Evolutionary conservation across 2,797 vertebrate genomes (phyloP).

Genomic region (Artibeus jamaicensis): DNA sequence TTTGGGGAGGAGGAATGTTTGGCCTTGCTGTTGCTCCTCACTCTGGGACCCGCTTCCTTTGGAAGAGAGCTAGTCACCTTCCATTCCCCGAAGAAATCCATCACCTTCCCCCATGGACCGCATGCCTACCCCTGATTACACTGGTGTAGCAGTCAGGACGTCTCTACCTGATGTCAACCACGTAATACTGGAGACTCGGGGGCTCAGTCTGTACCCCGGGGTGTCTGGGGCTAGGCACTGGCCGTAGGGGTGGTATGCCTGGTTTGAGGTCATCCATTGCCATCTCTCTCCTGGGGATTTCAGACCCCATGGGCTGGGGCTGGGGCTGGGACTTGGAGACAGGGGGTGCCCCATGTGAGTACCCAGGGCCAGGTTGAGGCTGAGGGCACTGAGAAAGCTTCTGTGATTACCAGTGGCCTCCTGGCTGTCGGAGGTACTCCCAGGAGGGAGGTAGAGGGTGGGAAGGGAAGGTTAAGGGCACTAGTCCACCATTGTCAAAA

Average conservation of each 20-base stretch:
- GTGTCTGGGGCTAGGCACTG: not conserved
- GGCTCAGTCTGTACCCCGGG: not conserved
- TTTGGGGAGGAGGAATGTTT: not conserved
- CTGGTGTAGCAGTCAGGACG: rapidly evolving
- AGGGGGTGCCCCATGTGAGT: not conserved
- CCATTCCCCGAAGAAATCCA: not conserved
- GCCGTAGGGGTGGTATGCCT: too few relatives aligned
- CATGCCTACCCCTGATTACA: not conserved
- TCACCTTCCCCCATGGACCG: too few relatives aligned
- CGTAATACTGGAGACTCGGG: not conserved
- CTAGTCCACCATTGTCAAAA: not conserved
- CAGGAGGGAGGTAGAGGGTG: not conserved
- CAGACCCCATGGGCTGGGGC: not conserved
- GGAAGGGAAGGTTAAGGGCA: not conserved
- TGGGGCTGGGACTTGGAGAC: not conserved
- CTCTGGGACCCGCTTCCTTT: not conserved
- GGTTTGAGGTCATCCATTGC: not conserved
- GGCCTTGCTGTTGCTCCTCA: not conserved
- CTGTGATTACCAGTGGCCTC: not conserved
- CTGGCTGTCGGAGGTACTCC: not conserved
- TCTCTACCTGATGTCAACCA: not conserved
- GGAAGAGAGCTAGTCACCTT: not conserved
- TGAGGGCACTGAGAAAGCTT: not conserved
- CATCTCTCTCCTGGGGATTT: not conserved
- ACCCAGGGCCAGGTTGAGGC: not conserved